Evolutionary conservation across 2,888 invertebrate species (phyloP).

Genomic region (Hydroisotoma schaefferi): DNA sequence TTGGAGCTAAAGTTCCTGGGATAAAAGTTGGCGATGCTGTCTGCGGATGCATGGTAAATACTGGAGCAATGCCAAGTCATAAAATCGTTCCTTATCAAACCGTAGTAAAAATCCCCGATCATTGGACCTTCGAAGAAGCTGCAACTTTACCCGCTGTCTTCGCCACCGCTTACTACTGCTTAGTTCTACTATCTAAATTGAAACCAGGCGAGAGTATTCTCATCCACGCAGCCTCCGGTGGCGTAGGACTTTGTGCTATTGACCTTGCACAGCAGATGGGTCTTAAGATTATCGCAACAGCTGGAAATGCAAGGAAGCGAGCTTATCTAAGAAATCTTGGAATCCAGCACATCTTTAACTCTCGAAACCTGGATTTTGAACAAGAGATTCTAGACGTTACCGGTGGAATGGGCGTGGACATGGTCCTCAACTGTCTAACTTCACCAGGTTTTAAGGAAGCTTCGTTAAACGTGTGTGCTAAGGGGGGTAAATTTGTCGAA

Average conservation of each 20-base stretch:
- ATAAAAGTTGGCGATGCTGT: slow-evolving; percentile 25
- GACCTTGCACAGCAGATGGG: slow-evolving; percentile 34
- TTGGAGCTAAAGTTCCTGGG: slow-evolving; percentile 1
- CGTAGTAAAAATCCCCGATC: neutral
- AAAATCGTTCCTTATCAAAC: neutral
- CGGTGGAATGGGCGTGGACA: slow-evolving; percentile 6
- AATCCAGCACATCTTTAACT: neutral
- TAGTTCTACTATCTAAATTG: slow-evolving; percentile 27
- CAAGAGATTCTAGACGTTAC: neutral
- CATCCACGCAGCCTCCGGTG: slow-evolving; percentile 39
- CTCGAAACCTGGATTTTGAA: neutral
- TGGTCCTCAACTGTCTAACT: slow-evolving; percentile 8
- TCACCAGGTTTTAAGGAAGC: slow-evolving; percentile 8
- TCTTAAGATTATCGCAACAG: slow-evolving; percentile 32
- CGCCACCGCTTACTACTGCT: slow-evolving; percentile 29
- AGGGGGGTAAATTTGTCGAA: neutral
- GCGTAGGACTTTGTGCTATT: slow-evolving; percentile 36
- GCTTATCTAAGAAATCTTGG: slow-evolving; percentile 17
- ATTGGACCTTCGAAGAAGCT: neutral
- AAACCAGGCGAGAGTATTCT: slow-evolving; percentile 29
- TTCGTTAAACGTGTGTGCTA: neutral
- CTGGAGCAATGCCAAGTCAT: neutral
- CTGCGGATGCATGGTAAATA: neutral
- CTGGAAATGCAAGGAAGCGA: slow-evolving; percentile 33
- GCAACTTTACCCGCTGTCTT: neutral